These are phyloP conservation scores for Canis aureus DNA, from an alignment of 2,113 vertebrate species.

Conservation along the genomic window DNA sequence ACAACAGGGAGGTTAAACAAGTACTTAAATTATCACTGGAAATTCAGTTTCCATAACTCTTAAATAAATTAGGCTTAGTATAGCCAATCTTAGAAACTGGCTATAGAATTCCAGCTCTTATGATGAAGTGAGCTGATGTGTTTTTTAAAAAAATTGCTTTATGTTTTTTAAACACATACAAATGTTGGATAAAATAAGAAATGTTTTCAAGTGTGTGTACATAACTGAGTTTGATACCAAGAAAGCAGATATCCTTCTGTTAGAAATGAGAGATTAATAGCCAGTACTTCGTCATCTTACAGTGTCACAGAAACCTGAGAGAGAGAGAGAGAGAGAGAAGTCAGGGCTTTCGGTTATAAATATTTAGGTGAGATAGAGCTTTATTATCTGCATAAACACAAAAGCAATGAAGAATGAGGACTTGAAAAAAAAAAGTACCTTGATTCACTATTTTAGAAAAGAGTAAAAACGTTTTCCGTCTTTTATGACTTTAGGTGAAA, in stretches of 20 bases:
- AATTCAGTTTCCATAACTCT: not conserved
- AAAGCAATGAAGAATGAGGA: not conserved
- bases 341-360: not conserved
- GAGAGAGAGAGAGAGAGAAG: not conserved
- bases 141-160: not conserved
- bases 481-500: not conserved
- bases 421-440: not conserved
- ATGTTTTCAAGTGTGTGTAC: not conserved
- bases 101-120: not conserved
- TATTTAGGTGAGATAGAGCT: not conserved
- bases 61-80: not conserved
- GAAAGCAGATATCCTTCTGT: not conserved
- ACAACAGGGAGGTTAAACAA: not conserved
- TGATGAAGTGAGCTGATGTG: not conserved
- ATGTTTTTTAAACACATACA: not conserved
- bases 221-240: not conserved
- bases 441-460: not conserved
- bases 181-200: not conserved
- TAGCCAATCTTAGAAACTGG: not conserved
- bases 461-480: not conserved
- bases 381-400: not conserved
- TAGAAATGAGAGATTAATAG: not conserved
- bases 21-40: not conserved
- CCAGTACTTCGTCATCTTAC: not conserved
- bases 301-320: not conserved